These are phyloP conservation scores for Catonia carolina DNA, from an alignment of 2,888 invertebrate genomes.

Conservation along the genomic window DNA sequence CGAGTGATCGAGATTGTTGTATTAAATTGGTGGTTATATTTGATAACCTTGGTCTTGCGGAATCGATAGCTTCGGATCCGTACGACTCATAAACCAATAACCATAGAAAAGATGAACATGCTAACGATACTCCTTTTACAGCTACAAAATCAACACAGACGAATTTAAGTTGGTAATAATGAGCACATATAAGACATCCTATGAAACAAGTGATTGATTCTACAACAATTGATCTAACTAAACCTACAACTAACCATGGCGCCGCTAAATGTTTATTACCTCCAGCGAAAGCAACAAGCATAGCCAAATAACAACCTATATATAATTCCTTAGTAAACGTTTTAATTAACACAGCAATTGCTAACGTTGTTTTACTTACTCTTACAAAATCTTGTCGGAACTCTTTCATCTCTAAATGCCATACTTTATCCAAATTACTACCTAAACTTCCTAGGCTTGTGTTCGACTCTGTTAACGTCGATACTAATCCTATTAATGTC, in stretches of 20 bases:
- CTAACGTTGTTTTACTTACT: not conserved
- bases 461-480: too few species aligned
- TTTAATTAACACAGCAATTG: not conserved
- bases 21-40: not conserved
- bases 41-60: not conserved
- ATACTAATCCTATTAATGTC: too few species aligned
- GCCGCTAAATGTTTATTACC: not conserved
- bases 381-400: not conserved
- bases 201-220: not conserved
- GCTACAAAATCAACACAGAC: not conserved
- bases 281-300: not conserved
- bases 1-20: not conserved
- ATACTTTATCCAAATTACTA: not conserved
- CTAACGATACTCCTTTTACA: not conserved
- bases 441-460: too few species aligned
- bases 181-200: conserved; percentile 1
- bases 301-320: not conserved
- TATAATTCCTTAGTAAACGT: not conserved
- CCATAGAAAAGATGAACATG: not conserved
- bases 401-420: conserved; percentile 1
- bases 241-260: not conserved
- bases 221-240: not conserved
- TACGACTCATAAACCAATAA: not conserved
- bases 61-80: not conserved
- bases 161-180: not conserved